Evolutionary conservation across 37 sponge, comb jelly and placozoan genomes (phyloP).

Genomic region (Sycon ciliatum): DNA sequence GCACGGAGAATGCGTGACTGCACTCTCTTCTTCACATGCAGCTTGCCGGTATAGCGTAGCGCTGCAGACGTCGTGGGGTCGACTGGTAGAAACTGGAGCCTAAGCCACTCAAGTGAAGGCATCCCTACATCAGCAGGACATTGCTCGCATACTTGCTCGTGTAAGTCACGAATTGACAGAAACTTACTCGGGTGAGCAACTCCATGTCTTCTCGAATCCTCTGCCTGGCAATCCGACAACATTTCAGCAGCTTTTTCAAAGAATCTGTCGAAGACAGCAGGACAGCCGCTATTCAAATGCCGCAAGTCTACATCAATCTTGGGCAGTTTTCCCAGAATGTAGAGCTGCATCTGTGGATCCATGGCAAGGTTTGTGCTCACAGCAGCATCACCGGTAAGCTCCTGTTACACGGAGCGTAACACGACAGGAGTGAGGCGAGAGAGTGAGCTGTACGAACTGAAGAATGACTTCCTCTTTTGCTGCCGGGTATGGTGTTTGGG

Average conservation of each 20-base stretch:
- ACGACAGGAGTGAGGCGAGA: not conserved
- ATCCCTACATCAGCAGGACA: not conserved
- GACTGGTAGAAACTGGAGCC: not conserved
- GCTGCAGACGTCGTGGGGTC: not conserved
- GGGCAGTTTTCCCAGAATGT: not conserved
- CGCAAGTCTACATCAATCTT: slow-evolving; percentile 1
- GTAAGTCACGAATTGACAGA: not conserved
- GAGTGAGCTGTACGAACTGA: not conserved
- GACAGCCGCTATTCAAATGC: not conserved
- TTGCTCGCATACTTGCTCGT: not conserved
- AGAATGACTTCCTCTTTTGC: not conserved
- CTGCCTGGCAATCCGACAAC: slow-evolving; percentile 1
- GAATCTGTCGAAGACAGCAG: not conserved
- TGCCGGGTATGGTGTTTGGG: not conserved
- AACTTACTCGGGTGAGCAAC: not conserved
- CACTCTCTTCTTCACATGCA: not conserved
- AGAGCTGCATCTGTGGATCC: not conserved
- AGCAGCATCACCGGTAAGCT: slow-evolving; percentile 12
- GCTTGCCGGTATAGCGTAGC: not conserved
- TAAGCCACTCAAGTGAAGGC: not conserved
- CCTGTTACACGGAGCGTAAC: not conserved
- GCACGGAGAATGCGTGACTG: not conserved
- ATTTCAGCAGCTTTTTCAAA: not conserved
- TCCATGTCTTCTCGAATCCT: slow-evolving; percentile 10
- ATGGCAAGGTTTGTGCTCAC: slow-evolving; percentile 9